These are phyloP conservation scores for Corella eumyota DNA, from an alignment of 23 tunicate species.

Conservation along the genomic window DNA sequence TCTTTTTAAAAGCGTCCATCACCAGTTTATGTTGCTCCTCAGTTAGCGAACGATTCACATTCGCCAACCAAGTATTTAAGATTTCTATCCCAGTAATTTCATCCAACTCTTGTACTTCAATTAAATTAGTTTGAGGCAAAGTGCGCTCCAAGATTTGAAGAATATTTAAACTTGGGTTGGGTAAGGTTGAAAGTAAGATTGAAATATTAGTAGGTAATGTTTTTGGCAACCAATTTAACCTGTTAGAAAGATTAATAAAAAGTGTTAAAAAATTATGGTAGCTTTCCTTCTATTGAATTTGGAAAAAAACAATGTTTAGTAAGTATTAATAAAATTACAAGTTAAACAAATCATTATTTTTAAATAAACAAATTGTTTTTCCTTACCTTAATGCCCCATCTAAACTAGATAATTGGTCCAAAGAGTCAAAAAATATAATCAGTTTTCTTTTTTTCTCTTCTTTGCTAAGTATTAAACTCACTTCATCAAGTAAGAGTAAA, in stretches of 20 bases:
- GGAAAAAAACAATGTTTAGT: too few species aligned
- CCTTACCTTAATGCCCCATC: conserved; percentile 67
- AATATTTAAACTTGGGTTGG: conserved; percentile 31
- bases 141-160: conserved; percentile 13
- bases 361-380: background rate
- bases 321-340: too few species aligned
- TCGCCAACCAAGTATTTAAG: conserved; percentile 26
- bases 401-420: conserved; percentile 52
- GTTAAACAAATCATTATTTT: background rate
- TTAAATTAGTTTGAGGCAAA: conserved; percentile 20
- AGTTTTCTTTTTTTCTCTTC: conserved; percentile 11
- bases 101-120: conserved; percentile 36
- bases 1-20: conserved; percentile 27
- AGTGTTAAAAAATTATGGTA: background rate
- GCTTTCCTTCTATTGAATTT: too few species aligned
- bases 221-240: conserved; percentile 82
- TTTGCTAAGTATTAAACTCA: conserved; percentile 6
- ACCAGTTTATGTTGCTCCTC: conserved; percentile 25
- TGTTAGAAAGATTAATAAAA: background rate
- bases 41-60: conserved; percentile 18
- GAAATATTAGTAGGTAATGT: conserved; percentile 30
- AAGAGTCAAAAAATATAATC: conserved; percentile 52
- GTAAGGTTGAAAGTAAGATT: conserved; percentile 58
- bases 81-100: conserved; percentile 51
- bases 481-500: conserved; percentile 13